Conservation (phyloP, 2,888 invertebrate genomes). For the Chorisops tibialis region DNA sequence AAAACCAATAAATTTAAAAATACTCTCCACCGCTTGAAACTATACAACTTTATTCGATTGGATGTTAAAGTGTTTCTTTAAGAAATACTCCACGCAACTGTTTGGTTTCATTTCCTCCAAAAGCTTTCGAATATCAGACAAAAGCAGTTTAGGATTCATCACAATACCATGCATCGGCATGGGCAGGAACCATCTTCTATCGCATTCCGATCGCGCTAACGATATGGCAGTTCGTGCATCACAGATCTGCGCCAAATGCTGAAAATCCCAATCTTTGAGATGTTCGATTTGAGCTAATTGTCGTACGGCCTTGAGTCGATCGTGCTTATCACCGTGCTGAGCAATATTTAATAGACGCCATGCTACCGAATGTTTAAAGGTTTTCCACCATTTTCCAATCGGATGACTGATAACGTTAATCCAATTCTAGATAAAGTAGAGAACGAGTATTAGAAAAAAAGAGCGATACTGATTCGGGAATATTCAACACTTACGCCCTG, state of each 20-base stretch:
- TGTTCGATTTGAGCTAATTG: constrained; percentile 64
- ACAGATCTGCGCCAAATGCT: constrained; percentile 74
- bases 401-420: constrained; percentile 50
- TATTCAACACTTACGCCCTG: constrained; percentile 40
- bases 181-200: constrained; percentile 71
- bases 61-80: constrained; percentile 47
- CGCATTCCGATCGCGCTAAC: constrained; percentile 70
- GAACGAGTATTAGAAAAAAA: neutral
- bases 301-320: constrained; percentile 63
- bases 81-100: constrained; percentile 47
- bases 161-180: constrained; percentile 58
- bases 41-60: constrained; percentile 41
- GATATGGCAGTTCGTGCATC: constrained; percentile 73
- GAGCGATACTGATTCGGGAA: neutral
- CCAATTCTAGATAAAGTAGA: constrained; percentile 43
- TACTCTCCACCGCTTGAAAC: neutral
- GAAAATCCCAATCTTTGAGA: constrained; percentile 66
- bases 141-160: constrained; percentile 47
- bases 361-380: constrained; percentile 62
- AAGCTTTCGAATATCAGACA: constrained; percentile 45
- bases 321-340: constrained; percentile 60
- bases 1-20: neutral
- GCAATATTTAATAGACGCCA: constrained; percentile 66
- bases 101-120: constrained; percentile 43
- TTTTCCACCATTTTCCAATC: constrained; percentile 59